Evolutionary conservation across 2,113 vertebrate species (phyloP), one percentile per base, ranked within the genome.

Genomic region (Antechinus flavipes): DNA sequence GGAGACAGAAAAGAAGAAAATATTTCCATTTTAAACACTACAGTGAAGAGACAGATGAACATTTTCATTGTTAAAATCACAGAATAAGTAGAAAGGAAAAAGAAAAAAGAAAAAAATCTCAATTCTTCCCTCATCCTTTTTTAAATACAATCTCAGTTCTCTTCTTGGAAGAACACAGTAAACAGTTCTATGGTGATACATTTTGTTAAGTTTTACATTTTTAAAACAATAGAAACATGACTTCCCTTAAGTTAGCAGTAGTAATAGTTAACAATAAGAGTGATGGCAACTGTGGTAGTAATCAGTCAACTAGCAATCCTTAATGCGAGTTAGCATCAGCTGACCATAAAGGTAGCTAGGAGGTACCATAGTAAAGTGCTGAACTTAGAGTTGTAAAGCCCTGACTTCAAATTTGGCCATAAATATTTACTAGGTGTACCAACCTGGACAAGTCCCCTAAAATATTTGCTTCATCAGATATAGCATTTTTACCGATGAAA

Each of bases 111-210:
- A 89, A 46, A 76, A 55, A 52, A 8, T 3, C 2, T 22, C 26
- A 9, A 68, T 49, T 54, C 25, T 94, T 92, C 94, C 61, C n/a
- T 68, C 54, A 55, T 22, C 50, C 90, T 93, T 56, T 91, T 94
- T 61, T 54, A 94, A 94, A 93, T 96, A 94, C 93, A 93, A 95
- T 96, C 84, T 91, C 93, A 35, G 95, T 68, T 93, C 58, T 95
- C 68, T 35, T 91, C 50, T 93, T 23, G 89, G 30, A 27, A 47
- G 47, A 54, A 91, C 95, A 90, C 94, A 19, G 93, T 68, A 92
- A 96, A 93, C 90, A 95, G 23, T n/a, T 95, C 91, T 42, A 94
- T 96, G 93, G 68, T 7, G 93, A 76, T 42, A 58, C 91, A 2
- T 6, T 89, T 91, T 91, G 93, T 89, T 47, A 8, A 47, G 84